A percentile compares a stretch with the other conserved stretches of the same genome.
These are phyloP conservation scores for Caerostris darwini DNA, from an alignment of 1,140 invertebrate species.

Conservation along the genomic window DNA sequence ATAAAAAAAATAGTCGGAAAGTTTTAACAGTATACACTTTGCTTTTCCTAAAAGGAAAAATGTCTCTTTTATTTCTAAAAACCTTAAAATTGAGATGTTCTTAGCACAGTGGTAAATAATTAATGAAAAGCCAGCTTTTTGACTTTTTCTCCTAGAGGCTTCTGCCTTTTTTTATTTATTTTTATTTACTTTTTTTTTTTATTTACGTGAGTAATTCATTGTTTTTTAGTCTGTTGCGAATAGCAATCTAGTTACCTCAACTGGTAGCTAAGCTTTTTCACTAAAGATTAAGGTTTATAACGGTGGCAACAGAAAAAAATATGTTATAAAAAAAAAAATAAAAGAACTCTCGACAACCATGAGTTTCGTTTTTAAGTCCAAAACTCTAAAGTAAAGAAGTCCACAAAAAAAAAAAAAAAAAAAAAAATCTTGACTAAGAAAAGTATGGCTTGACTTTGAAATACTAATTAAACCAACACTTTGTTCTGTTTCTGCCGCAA, in stretches of 20 bases:
- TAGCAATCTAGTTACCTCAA: slow-evolving; percentile 26
- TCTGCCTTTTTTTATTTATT: neutral
- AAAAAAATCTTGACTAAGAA: neutral
- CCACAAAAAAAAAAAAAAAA: neutral
- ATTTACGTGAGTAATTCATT: slow-evolving; percentile 33
- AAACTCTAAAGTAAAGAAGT: neutral
- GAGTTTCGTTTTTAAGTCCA: neutral
- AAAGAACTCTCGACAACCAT: slow-evolving; percentile 5
- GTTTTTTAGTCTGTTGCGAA: slow-evolving; percentile 7
- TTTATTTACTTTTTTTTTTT: slow-evolving; percentile 4
- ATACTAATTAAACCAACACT: slow-evolving; percentile 19
- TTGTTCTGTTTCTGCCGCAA: slow-evolving; percentile 1
- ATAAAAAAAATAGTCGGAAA: neutral
- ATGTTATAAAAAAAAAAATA: neutral
- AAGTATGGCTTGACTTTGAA: neutral
- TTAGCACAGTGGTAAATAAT: slow-evolving; percentile 34
- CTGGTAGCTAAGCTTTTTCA: slow-evolving; percentile 3
- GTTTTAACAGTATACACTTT: neutral
- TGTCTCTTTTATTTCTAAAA: neutral
- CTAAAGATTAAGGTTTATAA: slow-evolving; percentile 35
- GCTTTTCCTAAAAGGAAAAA: neutral
- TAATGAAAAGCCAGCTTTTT: slow-evolving; percentile 5
- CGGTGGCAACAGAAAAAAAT: neutral
- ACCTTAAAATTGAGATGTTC: slow-evolving; percentile 37
- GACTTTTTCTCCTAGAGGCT: neutral